Percentiles rank a stretch among this genome's conserved stretches.
Evolutionary conservation across 53 echinoderm and acorn worm species (phyloP).

Genomic region (Antedon mediterranea): DNA sequence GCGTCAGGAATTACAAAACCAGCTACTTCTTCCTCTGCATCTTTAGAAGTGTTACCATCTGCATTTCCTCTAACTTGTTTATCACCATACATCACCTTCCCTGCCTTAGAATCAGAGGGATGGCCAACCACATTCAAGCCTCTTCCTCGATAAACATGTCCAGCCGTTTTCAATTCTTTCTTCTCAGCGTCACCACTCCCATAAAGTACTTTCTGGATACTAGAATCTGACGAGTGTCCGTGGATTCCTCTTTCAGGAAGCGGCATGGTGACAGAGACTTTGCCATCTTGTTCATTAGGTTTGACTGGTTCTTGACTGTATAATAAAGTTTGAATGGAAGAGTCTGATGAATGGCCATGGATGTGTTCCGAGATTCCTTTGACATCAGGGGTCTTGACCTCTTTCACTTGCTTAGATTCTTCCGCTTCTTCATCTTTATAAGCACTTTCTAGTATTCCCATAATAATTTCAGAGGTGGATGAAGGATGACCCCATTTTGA

Average conservation of each 20-base stretch:
- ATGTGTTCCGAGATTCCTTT: neutral
- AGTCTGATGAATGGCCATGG: constrained; percentile 36
- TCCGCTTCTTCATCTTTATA: neutral
- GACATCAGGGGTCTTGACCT: neutral
- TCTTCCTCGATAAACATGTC: neutral
- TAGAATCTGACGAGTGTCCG: neutral
- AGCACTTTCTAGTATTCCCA: constrained; percentile 1
- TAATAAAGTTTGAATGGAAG: constrained; percentile 26
- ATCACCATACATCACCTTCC: constrained; percentile 41
- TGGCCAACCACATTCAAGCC: constrained; percentile 22
- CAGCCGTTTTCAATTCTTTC: neutral
- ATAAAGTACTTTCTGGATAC: neutral
- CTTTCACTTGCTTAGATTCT: too few relatives aligned
- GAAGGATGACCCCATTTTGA: neutral
- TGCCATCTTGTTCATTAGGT: neutral
- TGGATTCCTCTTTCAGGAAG: neutral
- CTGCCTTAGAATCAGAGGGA: constrained; percentile 47
- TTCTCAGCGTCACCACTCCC: neutral
- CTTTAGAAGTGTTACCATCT: constrained; percentile 3
- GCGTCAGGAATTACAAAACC: neutral
- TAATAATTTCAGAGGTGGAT: neutral
- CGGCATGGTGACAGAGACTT: neutral
- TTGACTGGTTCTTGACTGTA: constrained; percentile 6
- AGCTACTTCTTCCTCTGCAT: neutral
- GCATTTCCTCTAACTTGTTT: constrained; percentile 2